Evolutionary conservation across 1,140 invertebrate species (phyloP).

Genomic region (Listronotus bonariensis): DNA sequence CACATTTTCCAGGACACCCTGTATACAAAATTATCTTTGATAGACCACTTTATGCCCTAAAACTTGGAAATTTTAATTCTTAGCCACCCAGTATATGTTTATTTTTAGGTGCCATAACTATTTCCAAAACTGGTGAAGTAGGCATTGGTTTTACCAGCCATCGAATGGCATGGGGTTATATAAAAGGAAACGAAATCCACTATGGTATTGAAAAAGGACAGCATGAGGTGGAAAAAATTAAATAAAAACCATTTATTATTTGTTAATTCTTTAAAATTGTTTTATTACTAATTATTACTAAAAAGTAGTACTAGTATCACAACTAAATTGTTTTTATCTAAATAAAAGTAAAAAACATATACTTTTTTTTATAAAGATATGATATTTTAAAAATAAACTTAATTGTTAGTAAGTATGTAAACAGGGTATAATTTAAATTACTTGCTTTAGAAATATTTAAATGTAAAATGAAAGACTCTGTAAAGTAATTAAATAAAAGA

Average conservation of each 20-base stretch:
- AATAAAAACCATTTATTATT: not conserved
- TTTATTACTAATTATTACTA: too few species aligned
- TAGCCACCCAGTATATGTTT: not conserved
- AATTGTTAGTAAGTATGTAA: too few species aligned
- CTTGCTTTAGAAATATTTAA: too few species aligned
- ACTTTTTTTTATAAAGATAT: not conserved
- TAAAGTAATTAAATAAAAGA: too few species aligned
- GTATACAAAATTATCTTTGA: too few species aligned
- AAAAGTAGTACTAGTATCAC: constrained; percentile 7
- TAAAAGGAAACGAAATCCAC: constrained; percentile 63
- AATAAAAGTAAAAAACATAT: not conserved
- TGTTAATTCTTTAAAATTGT: too few species aligned
- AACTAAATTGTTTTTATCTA: constrained; percentile 6
- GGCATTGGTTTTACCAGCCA: constrained; percentile 72
- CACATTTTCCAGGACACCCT: too few species aligned
- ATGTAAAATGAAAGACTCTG: too few species aligned
- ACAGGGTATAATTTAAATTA: too few species aligned
- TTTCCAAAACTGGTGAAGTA: constrained; percentile 69
- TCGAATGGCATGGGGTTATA: constrained; percentile 80
- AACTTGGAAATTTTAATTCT: too few species aligned
- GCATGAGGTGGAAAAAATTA: constrained; percentile 43
- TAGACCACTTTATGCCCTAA: too few species aligned
- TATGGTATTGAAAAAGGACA: constrained; percentile 67
- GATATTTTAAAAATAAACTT: too few species aligned
- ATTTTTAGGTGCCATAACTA: constrained; percentile 67